phyloP scores from a whole-genome alignment of 2,797 vertebrate species.

The Lagorchestes hirsutus region DNA sequence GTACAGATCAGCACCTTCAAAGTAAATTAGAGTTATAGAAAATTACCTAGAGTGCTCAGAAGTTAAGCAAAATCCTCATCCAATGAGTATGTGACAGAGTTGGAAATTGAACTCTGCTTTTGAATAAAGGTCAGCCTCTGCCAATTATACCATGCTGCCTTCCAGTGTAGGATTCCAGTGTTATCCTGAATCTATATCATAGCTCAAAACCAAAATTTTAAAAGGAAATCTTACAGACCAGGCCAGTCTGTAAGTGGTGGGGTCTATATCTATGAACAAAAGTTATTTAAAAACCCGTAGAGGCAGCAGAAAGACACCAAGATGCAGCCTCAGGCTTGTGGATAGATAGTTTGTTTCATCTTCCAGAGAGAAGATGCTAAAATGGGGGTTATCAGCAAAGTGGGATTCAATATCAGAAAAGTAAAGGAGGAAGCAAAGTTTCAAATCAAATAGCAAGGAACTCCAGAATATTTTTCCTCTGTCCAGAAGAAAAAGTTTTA shows the following conservation, averaged over 20 bases:
- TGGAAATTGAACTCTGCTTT: not conserved
- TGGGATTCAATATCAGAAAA: not conserved
- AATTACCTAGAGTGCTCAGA: not conserved
- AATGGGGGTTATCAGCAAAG: not conserved
- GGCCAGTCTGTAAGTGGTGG: not conserved
- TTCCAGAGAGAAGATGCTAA: not conserved
- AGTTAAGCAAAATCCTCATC: not conserved
- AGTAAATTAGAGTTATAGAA: not conserved
- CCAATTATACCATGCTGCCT: not conserved
- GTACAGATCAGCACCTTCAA: not conserved
- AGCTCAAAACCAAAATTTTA: not conserved
- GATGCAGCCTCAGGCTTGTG: not conserved
- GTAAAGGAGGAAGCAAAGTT: not conserved
- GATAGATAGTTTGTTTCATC: not conserved
- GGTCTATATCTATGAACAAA: not conserved
- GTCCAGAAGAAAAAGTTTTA: not conserved
- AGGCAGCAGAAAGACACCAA: not conserved
- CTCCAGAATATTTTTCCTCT: not conserved
- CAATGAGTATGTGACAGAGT: not conserved
- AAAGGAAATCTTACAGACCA: not conserved
- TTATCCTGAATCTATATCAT: constrained; percentile 1
- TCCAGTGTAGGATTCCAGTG: not conserved
- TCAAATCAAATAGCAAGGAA: not conserved
- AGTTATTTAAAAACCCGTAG: not conserved
- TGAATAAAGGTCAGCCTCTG: not conserved